phyloP scores from a whole-genome alignment of 2,113 vertebrate genomes.

The Philantomba maxwellii region DNA sequence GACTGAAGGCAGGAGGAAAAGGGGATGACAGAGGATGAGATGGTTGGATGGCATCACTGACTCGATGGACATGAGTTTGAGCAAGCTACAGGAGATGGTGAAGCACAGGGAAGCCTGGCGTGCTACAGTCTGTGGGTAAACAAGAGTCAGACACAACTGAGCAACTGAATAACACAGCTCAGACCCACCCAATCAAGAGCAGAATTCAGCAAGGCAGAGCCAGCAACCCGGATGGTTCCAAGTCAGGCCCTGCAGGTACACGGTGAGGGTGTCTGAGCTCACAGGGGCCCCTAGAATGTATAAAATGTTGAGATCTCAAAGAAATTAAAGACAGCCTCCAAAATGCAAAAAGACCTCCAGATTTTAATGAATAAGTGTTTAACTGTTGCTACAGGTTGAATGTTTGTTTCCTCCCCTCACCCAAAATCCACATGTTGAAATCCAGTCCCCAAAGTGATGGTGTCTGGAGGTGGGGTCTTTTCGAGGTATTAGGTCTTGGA shows the following conservation, averaged over 20 bases:
- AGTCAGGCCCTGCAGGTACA: fast-evolving
- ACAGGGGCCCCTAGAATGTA: too few relatives aligned
- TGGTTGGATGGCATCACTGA: neutral
- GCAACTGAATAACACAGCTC: neutral
- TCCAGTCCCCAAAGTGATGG: neutral
- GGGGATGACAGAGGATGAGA: neutral
- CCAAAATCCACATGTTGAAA: neutral
- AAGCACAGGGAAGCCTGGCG: neutral
- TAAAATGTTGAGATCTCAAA: neutral
- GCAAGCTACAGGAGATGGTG: neutral
- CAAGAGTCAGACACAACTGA: neutral
- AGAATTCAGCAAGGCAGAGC: neutral
- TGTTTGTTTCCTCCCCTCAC: too few relatives aligned
- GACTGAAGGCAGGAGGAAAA: neutral
- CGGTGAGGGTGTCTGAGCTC: neutral
- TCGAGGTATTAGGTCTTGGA: fast-evolving
- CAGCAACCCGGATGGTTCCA: neutral
- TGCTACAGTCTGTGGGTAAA: neutral
- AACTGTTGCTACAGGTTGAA: neutral
- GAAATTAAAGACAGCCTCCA: neutral
- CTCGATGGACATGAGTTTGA: neutral
- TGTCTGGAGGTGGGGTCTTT: neutral
- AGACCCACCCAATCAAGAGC: neutral
- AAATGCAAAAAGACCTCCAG: neutral
- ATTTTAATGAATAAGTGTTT: neutral